Base-by-base conservation (phyloP, 1,140 invertebrate genomes). In the Oedothorax gibbosus region DNA sequence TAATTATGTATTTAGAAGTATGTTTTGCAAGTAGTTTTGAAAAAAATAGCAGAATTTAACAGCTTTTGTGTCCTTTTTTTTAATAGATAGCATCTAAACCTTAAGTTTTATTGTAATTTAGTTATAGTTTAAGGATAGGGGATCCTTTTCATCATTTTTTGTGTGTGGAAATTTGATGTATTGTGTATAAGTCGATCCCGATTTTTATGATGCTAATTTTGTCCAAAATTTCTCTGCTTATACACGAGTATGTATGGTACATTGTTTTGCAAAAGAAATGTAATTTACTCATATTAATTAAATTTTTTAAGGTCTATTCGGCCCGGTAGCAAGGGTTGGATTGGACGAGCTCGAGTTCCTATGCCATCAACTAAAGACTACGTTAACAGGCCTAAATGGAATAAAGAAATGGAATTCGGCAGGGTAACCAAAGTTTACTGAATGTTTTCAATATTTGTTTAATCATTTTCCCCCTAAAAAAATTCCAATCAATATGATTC, bases 281-380 rank as follows among this genome's bases (percentile, higher is more conserved):
- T 35, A 60, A 14, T 14, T 60, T 60, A 14, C 9, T 14, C 8
- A 7, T 66, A 12, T 18, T 66, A 12, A 11, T 12, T 21, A 21
- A 10, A n/a, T 14, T 65, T 50, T 66, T 53, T 20, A 66, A 90
- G 89, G 80, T 91, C 92, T 66, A 89, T 96, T 50, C 91, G 96
- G 87, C 98, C 98, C 0, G 98, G 98, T 82, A 97, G 99, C 89
- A 95, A 96, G 87, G 98, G 98, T 53, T 99, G 97, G 96, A 94
- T 99, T 69, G 93, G 94, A 11, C 92, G 98, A 89, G 98, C 98
- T 15, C 92, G 98, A 87, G 98, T 99, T 71, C 98, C 98, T 18
- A 91, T 94, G 88, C 97, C 97, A 68, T 99, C 97, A 62, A 97
- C 94, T 89, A 99, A 98, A 91, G 98, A 99, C 90, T 99, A 99